Conservation (phyloP, 2,888 invertebrate genomes). For the Plebejus melissa region DNA sequence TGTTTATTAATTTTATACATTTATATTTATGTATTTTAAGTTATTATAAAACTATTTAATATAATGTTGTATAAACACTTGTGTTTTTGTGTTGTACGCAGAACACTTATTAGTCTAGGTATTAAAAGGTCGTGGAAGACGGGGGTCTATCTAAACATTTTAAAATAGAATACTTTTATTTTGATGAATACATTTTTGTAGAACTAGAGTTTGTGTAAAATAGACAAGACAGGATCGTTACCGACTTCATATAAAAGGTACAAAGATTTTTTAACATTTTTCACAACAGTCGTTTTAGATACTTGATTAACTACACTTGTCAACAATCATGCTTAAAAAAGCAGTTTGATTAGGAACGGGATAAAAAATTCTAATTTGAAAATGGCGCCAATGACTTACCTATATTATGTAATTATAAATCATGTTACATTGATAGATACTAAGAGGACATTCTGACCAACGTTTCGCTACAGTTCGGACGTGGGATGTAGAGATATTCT, state of each 20-base stretch:
- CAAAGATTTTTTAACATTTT: background rate
- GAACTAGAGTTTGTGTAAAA: background rate
- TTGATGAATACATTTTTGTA: conserved; percentile 3
- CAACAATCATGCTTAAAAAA: conserved; percentile 38
- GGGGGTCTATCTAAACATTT: conserved; percentile 51
- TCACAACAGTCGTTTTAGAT: conserved; percentile 1
- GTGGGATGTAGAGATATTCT: no score
- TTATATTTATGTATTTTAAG: conserved; percentile 61
- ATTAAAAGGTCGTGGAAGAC: conserved; percentile 69
- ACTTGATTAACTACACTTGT: conserved; percentile 39
- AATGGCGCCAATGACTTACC: background rate
- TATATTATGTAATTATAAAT: background rate
- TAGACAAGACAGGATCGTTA: conserved; percentile 1
- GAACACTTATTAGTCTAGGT: conserved; percentile 44
- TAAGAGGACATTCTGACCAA: background rate
- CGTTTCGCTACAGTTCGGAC: no score
- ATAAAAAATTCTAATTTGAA: conserved; percentile 34
- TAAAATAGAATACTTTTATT: conserved; percentile 27
- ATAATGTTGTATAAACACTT: conserved; percentile 65
- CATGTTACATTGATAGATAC: background rate
- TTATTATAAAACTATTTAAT: conserved; percentile 71
- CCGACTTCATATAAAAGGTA: background rate
- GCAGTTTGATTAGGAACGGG: conserved; percentile 57
- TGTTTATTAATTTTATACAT: conserved; percentile 69
- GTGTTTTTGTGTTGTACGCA: conserved; percentile 46